Percentiles rank a stretch among this genome's conserved stretches.
phyloP scores from a whole-genome alignment of 2,888 invertebrate species.

The Boloria euphrosyne region DNA sequence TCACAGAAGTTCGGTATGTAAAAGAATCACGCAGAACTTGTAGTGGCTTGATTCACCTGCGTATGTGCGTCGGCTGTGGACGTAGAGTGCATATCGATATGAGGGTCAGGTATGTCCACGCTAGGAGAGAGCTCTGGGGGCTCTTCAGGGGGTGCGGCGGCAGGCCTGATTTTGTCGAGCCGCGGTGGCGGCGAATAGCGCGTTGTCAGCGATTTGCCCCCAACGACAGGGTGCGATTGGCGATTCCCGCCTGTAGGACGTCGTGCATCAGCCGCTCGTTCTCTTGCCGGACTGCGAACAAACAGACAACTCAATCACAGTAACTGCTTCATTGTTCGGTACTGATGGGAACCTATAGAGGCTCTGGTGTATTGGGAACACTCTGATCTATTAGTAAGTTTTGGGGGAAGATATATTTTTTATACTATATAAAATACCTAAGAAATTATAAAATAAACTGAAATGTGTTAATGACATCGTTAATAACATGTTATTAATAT shows the following conservation, averaged over 20 bases:
- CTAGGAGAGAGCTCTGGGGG: slow-evolving; percentile 55
- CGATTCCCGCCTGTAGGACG: slow-evolving; percentile 84
- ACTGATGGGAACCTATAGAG: neutral
- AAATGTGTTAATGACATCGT: too few species aligned
- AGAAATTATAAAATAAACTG: too few species aligned
- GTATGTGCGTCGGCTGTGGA: slow-evolving; percentile 38
- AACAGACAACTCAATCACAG: slow-evolving; percentile 65
- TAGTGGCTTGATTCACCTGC: slow-evolving; percentile 50
- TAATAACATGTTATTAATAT: too few species aligned
- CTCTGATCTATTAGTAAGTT: neutral
- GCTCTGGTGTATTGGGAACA: neutral
- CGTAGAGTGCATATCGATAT: slow-evolving; percentile 37
- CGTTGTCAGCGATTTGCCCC: slow-evolving; percentile 80
- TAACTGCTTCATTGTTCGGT: slow-evolving; percentile 12
- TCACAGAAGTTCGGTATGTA: slow-evolving; percentile 43
- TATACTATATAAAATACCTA: too few species aligned
- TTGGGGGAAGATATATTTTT: neutral
- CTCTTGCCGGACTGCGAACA: slow-evolving; percentile 91
- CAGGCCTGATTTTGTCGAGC: slow-evolving; percentile 72
- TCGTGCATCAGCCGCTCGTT: slow-evolving; percentile 93
- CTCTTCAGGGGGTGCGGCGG: slow-evolving; percentile 75
- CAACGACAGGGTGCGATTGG: slow-evolving; percentile 82
- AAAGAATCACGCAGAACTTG: slow-evolving; percentile 56
- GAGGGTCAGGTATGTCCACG: slow-evolving; percentile 38
- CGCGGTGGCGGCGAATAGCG: slow-evolving; percentile 78